Evolutionary conservation across 2,888 invertebrate genomes (phyloP), one percentile per base, ranked within the genome.

Genomic region (Eristalis arbustorum): DNA sequence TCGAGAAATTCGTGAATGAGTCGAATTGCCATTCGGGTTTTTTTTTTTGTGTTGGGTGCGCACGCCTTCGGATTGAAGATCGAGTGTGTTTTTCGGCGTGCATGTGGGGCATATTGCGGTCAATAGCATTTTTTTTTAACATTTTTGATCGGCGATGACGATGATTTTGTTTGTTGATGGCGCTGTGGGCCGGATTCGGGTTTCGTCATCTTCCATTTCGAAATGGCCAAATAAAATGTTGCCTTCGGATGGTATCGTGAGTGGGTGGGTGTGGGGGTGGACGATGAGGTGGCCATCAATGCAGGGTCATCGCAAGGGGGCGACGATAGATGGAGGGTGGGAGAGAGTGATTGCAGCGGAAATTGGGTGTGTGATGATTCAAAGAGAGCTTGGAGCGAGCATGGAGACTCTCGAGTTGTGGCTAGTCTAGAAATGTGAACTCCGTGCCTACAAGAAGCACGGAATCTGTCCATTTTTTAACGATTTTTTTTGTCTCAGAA

Each of bases 1-100:
- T 72, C 77, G 57, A 73, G 63, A 77, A 61, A 42, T 74, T 78
- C 83, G 78, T 83, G 83, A 83, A 83, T 79, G 73, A 78, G 59
- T 67, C 40, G 64, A 59, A 57, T 67, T 40, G 31, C 25, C 25
- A 25, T 25, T 25, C 25, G 25, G 25, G 25, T 25, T 25, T 25
- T 25, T 25, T 23, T 2, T 23, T 10, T 64, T 14, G 14, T 14
- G n/a, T n/a, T n/a, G n/a, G n/a, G n/a, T 73, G 57, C 37, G 28
- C 34, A 34, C 73, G 68, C 57, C 59, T 72, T 73, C 59, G 22
- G 49, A 68, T 64, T 56, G 49, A 4, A 23, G 59, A 40, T 13
- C 13, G 64, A 10, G 14, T 34, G 37, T 31, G 67, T 49, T 68
- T n/a, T 25, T 18, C 23, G 37, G 40, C 49, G 25, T 25, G 56